Evolutionary conservation across 2,888 invertebrate species (phyloP), one percentile per base, ranked within the genome.

Genomic region (Torymus texanus): DNA sequence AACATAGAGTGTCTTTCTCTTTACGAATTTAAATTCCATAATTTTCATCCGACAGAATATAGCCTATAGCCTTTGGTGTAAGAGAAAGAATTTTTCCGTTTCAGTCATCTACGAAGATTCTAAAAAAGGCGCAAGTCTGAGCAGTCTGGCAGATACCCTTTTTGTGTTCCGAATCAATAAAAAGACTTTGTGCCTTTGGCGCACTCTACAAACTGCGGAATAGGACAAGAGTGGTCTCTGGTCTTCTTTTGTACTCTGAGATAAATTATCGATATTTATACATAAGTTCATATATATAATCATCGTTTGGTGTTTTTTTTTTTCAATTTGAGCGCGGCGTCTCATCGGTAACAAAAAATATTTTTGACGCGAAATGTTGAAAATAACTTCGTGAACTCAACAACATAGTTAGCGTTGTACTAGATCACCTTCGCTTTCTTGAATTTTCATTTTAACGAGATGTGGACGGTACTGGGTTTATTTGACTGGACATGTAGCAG

Each of bases 391-490:
- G n/a, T 71, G 41, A 71, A 78, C 50, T 41, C 41, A 70, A 70
- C 14, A 70, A 74, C n/a, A 29, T 29, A 61, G 21, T 62, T n/a
- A 51, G 53, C 41, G 50, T 61, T 21, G 51, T 51, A 24, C 53
- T 24, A 59, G 53, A 63, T 68, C 72, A 53, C 56, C 56, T 63
- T 58, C 10, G 12, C 13, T 77, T 71, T 65, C 55, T 66, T 70
- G 14, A 59, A 63, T 68, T 51, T 71, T 61, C 55, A 82, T 29
- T 70, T 78, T 83, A 88, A 85, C 85, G 84, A 81, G 86, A 87
- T 83, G 85, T 88, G 89, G 89, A 90, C 89, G 89, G 89, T 86
- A 87, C 87, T 87, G 86, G 85, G 85, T 86, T 86, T 84, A 86
- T 86, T 83, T 86, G 86, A 85, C 84, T 86, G 85, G 87, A 87